Evolutionary conservation across 1,140 invertebrate genomes (phyloP).

Genomic region (Whitmania pigra): DNA sequence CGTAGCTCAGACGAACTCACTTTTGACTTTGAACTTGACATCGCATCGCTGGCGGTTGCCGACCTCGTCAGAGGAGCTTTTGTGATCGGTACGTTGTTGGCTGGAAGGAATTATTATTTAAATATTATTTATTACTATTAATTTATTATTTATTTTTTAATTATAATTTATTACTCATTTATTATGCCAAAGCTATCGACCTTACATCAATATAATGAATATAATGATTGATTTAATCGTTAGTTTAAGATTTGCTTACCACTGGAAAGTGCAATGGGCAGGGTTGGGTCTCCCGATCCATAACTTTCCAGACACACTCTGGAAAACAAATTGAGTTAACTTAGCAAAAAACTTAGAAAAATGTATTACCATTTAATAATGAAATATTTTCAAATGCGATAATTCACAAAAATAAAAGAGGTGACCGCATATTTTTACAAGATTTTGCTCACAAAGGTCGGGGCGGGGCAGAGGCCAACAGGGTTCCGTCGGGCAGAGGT

Average conservation of each 20-base stretch:
- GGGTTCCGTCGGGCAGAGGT: conserved; percentile 16
- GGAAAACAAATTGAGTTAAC: not conserved
- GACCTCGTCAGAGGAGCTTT: too few relatives aligned
- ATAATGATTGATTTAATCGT: too few relatives aligned
- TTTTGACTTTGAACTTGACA: too few relatives aligned
- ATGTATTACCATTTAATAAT: not conserved
- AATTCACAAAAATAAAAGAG: not conserved
- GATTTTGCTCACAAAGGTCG: conserved; percentile 2
- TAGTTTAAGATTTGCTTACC: not conserved
- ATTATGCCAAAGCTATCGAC: too few relatives aligned
- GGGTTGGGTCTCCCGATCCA: not conserved
- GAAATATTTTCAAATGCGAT: not conserved
- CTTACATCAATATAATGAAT: too few relatives aligned
- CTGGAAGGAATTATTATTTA: too few relatives aligned
- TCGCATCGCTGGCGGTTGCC: too few relatives aligned
- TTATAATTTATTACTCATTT: too few relatives aligned
- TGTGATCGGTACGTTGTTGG: too few relatives aligned
- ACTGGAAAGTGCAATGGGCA: not conserved
- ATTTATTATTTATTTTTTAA: too few relatives aligned
- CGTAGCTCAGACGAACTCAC: too few relatives aligned
- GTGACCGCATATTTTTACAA: not conserved
- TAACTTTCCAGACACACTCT: not conserved
- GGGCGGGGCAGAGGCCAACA: conserved; percentile 8
- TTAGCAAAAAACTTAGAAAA: not conserved
- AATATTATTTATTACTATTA: too few relatives aligned